A percentile compares a stretch with the other conserved stretches of the same genome.
Evolutionary conservation across 2,797 vertebrate genomes (phyloP).

Genomic region (Eupleurogrammus muticus): DNA sequence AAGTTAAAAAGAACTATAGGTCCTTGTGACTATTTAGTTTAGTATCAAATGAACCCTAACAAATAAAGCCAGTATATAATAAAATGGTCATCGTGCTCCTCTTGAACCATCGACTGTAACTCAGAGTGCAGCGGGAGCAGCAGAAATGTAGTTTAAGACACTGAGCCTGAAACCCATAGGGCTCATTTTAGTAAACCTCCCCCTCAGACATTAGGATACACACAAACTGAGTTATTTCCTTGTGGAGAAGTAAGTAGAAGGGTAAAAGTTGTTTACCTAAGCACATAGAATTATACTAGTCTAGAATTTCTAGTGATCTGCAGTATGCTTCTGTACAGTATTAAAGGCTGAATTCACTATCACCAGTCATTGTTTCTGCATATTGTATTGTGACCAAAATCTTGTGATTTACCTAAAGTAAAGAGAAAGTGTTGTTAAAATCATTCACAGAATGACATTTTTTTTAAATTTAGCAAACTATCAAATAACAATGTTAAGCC

Average conservation of each 20-base stretch:
- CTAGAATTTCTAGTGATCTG: background rate
- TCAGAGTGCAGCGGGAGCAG: background rate
- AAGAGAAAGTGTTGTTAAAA: background rate
- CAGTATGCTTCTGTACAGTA: no score
- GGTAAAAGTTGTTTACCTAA: background rate
- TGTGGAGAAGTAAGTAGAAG: background rate
- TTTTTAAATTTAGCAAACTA: background rate
- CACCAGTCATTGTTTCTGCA: no score
- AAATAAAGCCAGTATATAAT: background rate
- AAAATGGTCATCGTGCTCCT: background rate
- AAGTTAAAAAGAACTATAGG: no score
- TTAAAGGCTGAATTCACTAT: background rate
- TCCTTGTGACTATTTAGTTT: background rate
- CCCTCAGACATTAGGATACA: background rate
- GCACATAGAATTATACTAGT: background rate
- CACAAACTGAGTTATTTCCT: background rate
- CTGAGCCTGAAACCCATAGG: background rate
- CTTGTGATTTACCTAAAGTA: background rate
- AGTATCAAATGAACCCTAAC: background rate
- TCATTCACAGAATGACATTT: background rate
- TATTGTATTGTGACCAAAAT: no score
- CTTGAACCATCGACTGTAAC: background rate
- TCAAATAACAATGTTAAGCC: background rate
- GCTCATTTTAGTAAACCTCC: conserved; percentile 6
- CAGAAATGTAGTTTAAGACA: background rate